Conservation (phyloP, 2,797 vertebrate species). For the Ceyx erithaca region DNA sequence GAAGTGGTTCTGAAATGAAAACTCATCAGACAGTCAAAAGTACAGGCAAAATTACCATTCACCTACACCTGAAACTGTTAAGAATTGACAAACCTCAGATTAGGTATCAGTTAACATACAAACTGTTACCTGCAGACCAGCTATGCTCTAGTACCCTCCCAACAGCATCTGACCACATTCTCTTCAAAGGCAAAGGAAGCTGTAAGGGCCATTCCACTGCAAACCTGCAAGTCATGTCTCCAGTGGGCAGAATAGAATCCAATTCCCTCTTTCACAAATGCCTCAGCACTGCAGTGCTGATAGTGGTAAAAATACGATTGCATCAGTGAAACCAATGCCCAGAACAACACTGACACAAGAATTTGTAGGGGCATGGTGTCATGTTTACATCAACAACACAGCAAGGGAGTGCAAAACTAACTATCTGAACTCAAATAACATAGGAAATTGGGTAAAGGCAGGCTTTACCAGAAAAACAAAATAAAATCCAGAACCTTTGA, state of each 20-base stretch:
- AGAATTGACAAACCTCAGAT: not conserved
- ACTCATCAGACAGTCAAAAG: not conserved
- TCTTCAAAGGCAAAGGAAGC: not conserved
- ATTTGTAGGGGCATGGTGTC: not conserved
- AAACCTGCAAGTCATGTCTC: conserved; percentile 1
- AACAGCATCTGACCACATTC: not conserved
- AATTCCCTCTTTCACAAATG: not conserved
- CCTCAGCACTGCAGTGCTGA: not conserved
- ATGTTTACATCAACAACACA: not conserved
- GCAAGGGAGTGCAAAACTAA: not conserved
- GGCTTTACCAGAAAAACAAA: not conserved
- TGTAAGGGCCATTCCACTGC: not conserved
- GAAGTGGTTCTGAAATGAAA: not conserved
- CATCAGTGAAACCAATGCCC: not conserved
- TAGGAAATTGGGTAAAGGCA: not conserved
- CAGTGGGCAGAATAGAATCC: not conserved
- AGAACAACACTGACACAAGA: not conserved
- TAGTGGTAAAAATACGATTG: not conserved
- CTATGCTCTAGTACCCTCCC: not conserved
- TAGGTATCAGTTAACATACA: not conserved
- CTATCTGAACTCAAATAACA: not conserved
- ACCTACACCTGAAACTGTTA: not conserved
- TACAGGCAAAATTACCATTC: not conserved
- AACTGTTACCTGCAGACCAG: not conserved
- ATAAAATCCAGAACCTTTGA: not conserved